Evolutionary conservation across 1,140 invertebrate genomes (phyloP).

Genomic region (Drosophila albomicans): DNA sequence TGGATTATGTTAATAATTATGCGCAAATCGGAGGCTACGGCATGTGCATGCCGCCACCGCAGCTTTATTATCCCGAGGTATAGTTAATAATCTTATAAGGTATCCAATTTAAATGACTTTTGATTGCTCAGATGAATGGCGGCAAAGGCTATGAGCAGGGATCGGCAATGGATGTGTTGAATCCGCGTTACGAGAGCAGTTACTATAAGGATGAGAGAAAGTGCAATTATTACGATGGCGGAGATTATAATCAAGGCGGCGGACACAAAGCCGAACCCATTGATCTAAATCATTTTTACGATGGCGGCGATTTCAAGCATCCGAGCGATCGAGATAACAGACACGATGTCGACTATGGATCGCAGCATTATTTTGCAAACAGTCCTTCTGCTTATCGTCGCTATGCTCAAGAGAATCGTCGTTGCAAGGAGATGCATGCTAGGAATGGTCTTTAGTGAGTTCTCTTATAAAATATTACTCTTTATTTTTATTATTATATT

Average conservation of each 20-base stretch:
- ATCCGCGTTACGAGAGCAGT: conserved; percentile 7
- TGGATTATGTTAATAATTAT: conserved; percentile 42
- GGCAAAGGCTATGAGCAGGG: conserved; percentile 3
- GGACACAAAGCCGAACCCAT: background rate
- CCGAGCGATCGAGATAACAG: background rate
- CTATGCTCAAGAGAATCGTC: conserved; percentile 9
- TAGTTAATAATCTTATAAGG: background rate
- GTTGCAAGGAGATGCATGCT: conserved; percentile 41
- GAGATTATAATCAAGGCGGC: background rate
- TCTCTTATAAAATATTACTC: background rate
- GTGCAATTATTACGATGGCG: background rate
- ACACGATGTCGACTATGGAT: background rate
- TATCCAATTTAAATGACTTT: background rate
- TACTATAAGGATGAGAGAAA: conserved; percentile 5
- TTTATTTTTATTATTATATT: background rate
- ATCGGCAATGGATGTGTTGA: background rate
- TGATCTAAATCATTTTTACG: conserved; percentile 14
- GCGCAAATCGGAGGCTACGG: conserved; percentile 32
- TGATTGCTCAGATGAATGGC: background rate
- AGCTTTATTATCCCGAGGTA: conserved; percentile 42
- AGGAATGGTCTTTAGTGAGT: conserved; percentile 62
- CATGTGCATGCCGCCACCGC: conserved; percentile 34
- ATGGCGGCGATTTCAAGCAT: conserved; percentile 6
- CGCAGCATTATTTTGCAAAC: background rate
- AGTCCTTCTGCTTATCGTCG: conserved; percentile 41